Evolutionary conservation across 2,888 invertebrate species (phyloP), one percentile per base, ranked within the genome.

Genomic region (Rhabditoides inermis): DNA sequence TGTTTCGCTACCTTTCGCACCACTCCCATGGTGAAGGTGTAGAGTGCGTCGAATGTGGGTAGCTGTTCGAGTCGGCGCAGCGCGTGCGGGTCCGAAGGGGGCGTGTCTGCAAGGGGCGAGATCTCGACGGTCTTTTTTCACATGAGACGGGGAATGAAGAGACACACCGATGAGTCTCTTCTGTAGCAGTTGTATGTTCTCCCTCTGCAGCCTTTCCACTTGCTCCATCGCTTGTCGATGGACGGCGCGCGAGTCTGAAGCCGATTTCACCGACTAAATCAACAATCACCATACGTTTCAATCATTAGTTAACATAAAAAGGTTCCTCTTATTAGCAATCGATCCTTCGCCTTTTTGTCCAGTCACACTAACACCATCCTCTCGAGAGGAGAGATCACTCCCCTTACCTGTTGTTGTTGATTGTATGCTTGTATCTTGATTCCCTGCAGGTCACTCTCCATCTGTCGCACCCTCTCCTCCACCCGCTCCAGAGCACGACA

Each of bases 11-110:
- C n/a, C 4, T 22, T 4, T 12, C 67, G 49, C 0, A 75, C 69
- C 10, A 75, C 59, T 18, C 70, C 58, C 60, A 68, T 65, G 5
- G 75, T 61, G 48, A 75, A 75, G 5, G 73, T 58, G 51, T 74
- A 76, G 22, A 75, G 60, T 0, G 71, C 69, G 45, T 75, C 75
- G 53, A 73, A 75, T 5, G 69, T 61, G 6, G 72, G 73, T 49
- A 75, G 44, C 46, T 65, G 49, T 26, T 72, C 74, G 25, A 74
- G 39, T 52, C 60, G 50, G 28, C 67, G n/a, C n/a, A n/a, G n/a
- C n/a, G n/a, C n/a, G n/a, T n/a, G n/a, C n/a, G n/a, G n/a, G n/a
- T n/a, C n/a, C n/a, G n/a, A n/a, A n/a, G n/a, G n/a, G n/a, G n/a
- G n/a, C n/a, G n/a, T n/a, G n/a, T n/a, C n/a, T n/a, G n/a, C n/a